Evolutionary conservation across 2,113 vertebrate species (phyloP).

Genomic region (Mormyrus lacerda): DNA sequence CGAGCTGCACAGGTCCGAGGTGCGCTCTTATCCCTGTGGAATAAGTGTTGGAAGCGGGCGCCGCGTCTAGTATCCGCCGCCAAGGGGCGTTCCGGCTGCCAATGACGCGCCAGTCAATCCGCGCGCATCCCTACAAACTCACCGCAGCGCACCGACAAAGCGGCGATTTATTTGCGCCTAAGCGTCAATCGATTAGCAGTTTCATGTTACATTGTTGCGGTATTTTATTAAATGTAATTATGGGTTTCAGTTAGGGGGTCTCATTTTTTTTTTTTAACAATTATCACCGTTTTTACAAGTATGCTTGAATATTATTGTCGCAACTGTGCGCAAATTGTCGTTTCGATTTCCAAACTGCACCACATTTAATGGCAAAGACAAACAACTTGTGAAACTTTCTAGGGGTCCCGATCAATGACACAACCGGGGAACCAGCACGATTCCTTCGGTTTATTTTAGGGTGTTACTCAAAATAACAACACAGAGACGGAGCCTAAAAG

Average conservation of each 20-base stretch:
- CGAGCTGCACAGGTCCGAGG: slow-evolving; percentile 25
- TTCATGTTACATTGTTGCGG: not conserved
- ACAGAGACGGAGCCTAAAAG: not conserved
- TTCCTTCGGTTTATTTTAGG: not conserved
- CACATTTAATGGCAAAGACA: not conserved
- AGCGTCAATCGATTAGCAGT: not conserved
- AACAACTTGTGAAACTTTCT: not conserved
- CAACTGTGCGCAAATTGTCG: not conserved
- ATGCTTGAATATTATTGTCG: not conserved
- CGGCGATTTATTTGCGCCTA: not conserved
- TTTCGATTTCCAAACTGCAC: not conserved
- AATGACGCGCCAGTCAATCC: slow-evolving; percentile 65
- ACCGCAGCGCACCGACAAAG: not conserved
- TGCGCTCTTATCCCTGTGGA: slow-evolving; percentile 72
- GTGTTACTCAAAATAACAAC: not conserved
- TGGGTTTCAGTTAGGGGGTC: not conserved
- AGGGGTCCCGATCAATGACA: not conserved
- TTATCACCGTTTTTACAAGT: not conserved
- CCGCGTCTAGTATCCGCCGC: not conserved
- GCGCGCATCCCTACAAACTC: not conserved
- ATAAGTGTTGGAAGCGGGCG: slow-evolving; percentile 73
- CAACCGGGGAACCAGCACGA: not conserved
- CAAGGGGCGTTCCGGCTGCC: slow-evolving; percentile 62
- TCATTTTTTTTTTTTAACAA: not conserved
- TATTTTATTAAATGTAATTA: not conserved